phyloP scores from a whole-genome alignment of 2,113 vertebrate species.

The Eurypyga helias region DNA sequence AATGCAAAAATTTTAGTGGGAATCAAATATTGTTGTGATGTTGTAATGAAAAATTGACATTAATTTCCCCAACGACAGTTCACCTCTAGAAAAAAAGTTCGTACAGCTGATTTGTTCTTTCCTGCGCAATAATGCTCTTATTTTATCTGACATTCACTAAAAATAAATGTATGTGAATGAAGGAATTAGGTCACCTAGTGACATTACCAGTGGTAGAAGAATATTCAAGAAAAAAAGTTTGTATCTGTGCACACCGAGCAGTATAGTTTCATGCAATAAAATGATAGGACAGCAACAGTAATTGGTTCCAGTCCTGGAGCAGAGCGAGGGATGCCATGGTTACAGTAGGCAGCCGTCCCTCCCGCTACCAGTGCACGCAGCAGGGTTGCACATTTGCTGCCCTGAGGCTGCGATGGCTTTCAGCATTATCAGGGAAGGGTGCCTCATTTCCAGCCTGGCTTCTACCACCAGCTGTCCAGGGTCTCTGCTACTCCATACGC shows the following conservation, averaged over 20 bases:
- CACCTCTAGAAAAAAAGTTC: constrained; percentile 42
- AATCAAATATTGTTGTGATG: constrained; percentile 21
- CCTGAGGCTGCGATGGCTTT: not conserved
- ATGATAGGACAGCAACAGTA: not conserved
- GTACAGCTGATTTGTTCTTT: constrained; percentile 46
- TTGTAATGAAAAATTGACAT: constrained; percentile 47
- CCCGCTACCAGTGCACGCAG: not conserved
- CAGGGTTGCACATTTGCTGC: not conserved
- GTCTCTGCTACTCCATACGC: not conserved
- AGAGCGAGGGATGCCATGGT: not conserved
- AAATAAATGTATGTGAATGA: constrained; percentile 79
- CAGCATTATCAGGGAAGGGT: not conserved
- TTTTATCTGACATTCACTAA: constrained; percentile 77
- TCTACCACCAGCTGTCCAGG: not conserved
- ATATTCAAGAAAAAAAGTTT: constrained; percentile 31
- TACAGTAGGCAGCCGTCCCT: not conserved
- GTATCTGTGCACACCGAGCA: not conserved
- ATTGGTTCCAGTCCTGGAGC: not conserved
- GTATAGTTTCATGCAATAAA: not conserved
- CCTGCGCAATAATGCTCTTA: constrained; percentile 58
- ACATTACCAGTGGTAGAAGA: constrained; percentile 67
- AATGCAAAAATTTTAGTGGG: constrained; percentile 28
- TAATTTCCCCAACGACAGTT: constrained; percentile 33
- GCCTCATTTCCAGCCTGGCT: not conserved
- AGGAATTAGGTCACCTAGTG: constrained; percentile 80